Evolutionary conservation across 2,888 invertebrate genomes (phyloP), one percentile per base, ranked within the genome.

Genomic region (Catocala fraxini): DNA sequence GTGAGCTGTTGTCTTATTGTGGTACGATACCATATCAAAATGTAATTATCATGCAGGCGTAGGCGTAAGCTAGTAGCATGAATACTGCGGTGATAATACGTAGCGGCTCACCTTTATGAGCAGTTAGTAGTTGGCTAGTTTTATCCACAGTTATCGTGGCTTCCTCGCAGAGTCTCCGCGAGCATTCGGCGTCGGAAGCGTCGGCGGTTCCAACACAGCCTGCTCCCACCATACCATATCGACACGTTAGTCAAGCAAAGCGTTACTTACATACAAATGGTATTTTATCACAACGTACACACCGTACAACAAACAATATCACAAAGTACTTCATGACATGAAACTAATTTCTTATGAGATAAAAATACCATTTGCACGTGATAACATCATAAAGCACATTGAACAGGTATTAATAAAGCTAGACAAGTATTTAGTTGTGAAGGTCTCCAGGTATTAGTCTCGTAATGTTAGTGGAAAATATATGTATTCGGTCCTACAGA

Each of bases 131-230:
- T 75, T 75, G 78, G 70, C 77, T 83, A 82, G 68, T 64, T 64
- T 73, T 58, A 67, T 77, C 66, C 58, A 64, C 76, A 88, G 88
- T 92, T 93, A 93, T 92, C 93, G 92, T 57, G 83, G 75, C 79
- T 90, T 92, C 82, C 89, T 85, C 59, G 85, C 89, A 2, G 90
- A 88, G 70, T 92, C 92, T 2, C 90, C 92, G 63, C 92, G 90
- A 6, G 83, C 86, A 43, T 89, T 87, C 5, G 91, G 90, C 66
- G 91, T 89, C 34, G 92, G 91, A 68, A 86, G 77, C 55, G 87
- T 80, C 45, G 87, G 84, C 34, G 86, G 75, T 59, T 92, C 92
- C 60, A 77, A 76, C 72, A 87, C 83, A 67, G 84, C 87, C 92
- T 92, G 85, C 65, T 73, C 70, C 70, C 79, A 75, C 70, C 79